Percentiles rank a stretch among this genome's conserved stretches.
phyloP scores from a whole-genome alignment of 2,797 vertebrate genomes.

The Crocodylus rhombifer region DNA sequence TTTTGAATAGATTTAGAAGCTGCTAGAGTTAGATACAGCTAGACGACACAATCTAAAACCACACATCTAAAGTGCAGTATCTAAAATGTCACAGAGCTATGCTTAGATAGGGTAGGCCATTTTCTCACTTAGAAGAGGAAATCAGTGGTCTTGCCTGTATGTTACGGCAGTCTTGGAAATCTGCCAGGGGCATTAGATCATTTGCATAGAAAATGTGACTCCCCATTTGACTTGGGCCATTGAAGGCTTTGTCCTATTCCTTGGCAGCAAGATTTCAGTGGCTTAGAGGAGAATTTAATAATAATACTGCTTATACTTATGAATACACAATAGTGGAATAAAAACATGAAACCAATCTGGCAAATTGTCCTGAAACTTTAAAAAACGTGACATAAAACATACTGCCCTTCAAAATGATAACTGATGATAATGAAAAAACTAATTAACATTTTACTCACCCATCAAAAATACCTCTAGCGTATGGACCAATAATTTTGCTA shows the following conservation, averaged over 20 bases:
- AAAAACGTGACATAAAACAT: conserved; percentile 14
- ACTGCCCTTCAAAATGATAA: not conserved
- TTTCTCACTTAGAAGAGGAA: conserved; percentile 31
- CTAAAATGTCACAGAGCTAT: not conserved
- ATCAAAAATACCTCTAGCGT: not conserved
- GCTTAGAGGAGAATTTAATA: conserved; percentile 4
- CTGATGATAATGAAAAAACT: not conserved
- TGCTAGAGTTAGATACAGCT: not conserved
- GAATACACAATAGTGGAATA: not conserved
- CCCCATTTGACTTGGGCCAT: not conserved
- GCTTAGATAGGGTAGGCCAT: not conserved
- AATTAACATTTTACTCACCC: not conserved
- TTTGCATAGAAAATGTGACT: not conserved
- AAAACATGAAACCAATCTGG: conserved; percentile 15
- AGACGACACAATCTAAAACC: not conserved
- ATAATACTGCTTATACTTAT: not conserved
- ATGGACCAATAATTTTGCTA: not conserved
- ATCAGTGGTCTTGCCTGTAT: not conserved
- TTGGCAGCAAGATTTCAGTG: not conserved
- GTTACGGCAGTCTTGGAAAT: conserved; percentile 6
- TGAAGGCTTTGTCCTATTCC: not conserved
- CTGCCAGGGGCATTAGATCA: conserved; percentile 11
- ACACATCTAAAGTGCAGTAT: not conserved
- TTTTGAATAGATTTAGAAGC: not conserved
- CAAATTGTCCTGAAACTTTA: not conserved